A percentile compares a stretch with the other conserved stretches of the same genome.
Evolutionary conservation across 2,888 invertebrate genomes (phyloP).

Genomic region (Drosophila melanosoma): DNA sequence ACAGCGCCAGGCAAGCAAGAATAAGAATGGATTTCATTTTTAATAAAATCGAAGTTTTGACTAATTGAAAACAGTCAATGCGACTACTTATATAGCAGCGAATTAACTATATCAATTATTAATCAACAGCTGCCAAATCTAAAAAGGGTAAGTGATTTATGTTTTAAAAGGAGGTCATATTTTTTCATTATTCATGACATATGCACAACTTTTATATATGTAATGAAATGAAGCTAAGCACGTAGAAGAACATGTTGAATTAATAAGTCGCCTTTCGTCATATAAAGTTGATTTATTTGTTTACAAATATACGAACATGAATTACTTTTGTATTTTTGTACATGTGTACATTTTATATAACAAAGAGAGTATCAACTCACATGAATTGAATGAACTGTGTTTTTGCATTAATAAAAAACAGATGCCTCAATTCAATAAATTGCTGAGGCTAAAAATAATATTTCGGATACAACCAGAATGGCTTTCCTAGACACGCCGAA

Average conservation of each 20-base stretch:
- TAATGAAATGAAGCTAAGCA: not conserved
- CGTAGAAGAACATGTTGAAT: not conserved
- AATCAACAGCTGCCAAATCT: not conserved
- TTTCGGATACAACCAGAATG: no score
- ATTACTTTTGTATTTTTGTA: no score
- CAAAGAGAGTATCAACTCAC: no score
- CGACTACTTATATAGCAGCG: slow-evolving; percentile 8
- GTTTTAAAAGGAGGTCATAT: not conserved
- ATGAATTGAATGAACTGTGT: no score
- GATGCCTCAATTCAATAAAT: no score
- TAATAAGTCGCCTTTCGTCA: no score
- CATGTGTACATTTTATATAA: no score
- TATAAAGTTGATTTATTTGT: no score
- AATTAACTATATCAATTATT: not conserved
- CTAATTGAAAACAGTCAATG: slow-evolving; percentile 4
- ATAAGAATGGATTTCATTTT: slow-evolving; percentile 44
- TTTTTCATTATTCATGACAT: not conserved
- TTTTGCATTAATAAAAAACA: no score
- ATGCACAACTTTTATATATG: not conserved
- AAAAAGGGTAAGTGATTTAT: not conserved
- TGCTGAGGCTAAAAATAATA: no score
- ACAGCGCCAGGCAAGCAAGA: slow-evolving; percentile 29
- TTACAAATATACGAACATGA: no score
- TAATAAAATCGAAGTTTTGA: not conserved
- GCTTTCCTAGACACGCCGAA: no score